phyloP scores from a whole-genome alignment of 2,113 vertebrate species.

The Mixornis gularis region DNA sequence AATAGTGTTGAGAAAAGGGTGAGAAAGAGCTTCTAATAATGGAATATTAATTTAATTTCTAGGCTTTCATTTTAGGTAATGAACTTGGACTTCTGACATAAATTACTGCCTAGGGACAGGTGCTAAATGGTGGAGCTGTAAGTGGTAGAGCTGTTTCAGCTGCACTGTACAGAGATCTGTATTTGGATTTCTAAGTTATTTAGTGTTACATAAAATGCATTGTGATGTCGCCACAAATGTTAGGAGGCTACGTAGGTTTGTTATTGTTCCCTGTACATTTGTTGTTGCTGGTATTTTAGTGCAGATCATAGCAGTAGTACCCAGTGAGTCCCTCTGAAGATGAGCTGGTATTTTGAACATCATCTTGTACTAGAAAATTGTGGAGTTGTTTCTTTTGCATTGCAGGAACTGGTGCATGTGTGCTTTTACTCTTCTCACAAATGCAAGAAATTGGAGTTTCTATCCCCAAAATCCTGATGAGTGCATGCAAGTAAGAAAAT shows the following conservation, averaged over 20 bases:
- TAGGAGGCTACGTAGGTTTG: neutral
- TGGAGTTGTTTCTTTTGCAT: neutral
- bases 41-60: constrained; percentile 1
- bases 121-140: neutral
- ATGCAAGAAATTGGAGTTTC: neutral
- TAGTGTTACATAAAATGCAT: neutral
- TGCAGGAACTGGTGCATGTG: neutral
- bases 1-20: neutral
- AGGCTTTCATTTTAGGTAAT: neutral
- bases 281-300: neutral
- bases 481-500: neutral
- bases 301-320: neutral
- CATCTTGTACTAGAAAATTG: neutral
- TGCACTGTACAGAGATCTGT: neutral
- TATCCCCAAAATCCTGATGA: neutral
- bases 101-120: neutral
- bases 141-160: neutral
- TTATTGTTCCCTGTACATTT: neutral
- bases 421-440: neutral
- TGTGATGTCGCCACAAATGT: neutral
- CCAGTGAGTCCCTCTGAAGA: neutral
- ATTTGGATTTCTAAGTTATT: neutral
- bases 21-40: neutral
- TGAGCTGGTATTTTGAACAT: neutral
- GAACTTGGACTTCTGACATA: neutral